Base-by-base conservation (phyloP, 2,888 invertebrate genomes). In the Eupithecia centaureata region DNA sequence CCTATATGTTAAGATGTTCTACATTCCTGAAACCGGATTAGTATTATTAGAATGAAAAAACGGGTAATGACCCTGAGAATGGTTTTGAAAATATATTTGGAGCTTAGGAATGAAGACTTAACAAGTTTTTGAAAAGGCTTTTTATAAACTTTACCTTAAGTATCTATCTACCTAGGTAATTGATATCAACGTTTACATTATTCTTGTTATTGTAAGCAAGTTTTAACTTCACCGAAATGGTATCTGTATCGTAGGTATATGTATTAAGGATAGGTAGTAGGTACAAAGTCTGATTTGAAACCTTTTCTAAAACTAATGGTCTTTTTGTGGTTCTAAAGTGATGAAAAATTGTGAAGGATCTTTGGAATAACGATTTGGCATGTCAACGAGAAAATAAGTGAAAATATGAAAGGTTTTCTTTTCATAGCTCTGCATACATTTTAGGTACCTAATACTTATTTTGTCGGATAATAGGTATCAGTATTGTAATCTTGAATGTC, bases 41-140 rank as follows among this genome's bases (percentile, higher is more conserved):
- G 47, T 47, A 18, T 22, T 47, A 47, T 18, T 1, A 12, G n/a
- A 42, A 42, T 42, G 18, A 7, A 42, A 42, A 42, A 18, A 8
- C 10, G 42, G 42, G 38, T 18, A 18, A 13, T 42, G n/a, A 8
- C 18, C 10, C 18, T 12, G 47, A 12, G 1, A 22, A 47, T 22
- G 47, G 1, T n/a, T 4, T 42, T 3, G 47, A 22, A 47, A 47
- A 47, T 22, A 22, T 1, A 10, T 47, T 12, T 12, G 47, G 47
- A 47, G 47, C 47, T 47, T 47, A 22, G 47, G 47, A 22, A 22
- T 47, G 22, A 47, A 47, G 47, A 47, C 47, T 47, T 12, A 47
- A 22, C 4, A 47, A 10, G 18, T 22, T 47, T 47, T 47, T 22
- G 22, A 47, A 22, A 47, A 15, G 10, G 47, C 47, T n/a, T 22